Base-by-base conservation (phyloP, 2,888 invertebrate genomes). In the Drosophila nigritarsus region DNA sequence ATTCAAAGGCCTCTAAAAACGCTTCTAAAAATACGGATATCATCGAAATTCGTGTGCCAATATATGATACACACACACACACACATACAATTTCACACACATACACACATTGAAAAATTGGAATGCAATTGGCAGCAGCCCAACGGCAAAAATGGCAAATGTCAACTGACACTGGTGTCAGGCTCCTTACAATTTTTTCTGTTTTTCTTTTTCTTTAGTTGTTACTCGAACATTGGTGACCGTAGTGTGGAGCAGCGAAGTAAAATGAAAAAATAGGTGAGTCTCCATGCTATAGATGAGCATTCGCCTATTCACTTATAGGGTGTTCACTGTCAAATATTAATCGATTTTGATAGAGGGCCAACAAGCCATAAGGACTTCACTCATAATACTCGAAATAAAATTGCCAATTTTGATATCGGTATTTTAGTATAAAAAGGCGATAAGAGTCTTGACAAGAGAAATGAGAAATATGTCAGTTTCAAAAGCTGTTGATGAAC, bases 121-220 rank as follows among this genome's bases (percentile, higher is more conserved):
- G 54, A 73, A 54, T 71, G 64, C 72, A 69, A 72, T 81, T 83
- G 83, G 81, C 86, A 71, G 45, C 61, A 78, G 56, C 53, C 80
- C 83, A 81, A 78, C 49, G 61, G 38, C 65, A 42, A 55, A 65
- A 72, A 71, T 51, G 71, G 75, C 59, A 83, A 83, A 70, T 78
- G 75, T 59, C 81, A 78, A 69, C 68, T 66, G 74, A 83, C 78
- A 85, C 72, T 78, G 56, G 83, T 86, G 71, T 79, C 86, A 77
- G 79, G 64, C 69, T 68, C 74, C 70, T 71, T 51, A 69, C 68
- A 65, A 63, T 54, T 61, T 71, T 65, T 27, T n/a, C 34, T 76
- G 58, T 34, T 69, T 32, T 51, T 24, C 15, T 15, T 38, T 40
- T 49, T 65, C 40, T 11, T n/a, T 29, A 6, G n/a, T 50, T 72